Evolutionary conservation across 2,113 vertebrate genomes (phyloP).

Genomic region (Eulacestoma nigropectus): DNA sequence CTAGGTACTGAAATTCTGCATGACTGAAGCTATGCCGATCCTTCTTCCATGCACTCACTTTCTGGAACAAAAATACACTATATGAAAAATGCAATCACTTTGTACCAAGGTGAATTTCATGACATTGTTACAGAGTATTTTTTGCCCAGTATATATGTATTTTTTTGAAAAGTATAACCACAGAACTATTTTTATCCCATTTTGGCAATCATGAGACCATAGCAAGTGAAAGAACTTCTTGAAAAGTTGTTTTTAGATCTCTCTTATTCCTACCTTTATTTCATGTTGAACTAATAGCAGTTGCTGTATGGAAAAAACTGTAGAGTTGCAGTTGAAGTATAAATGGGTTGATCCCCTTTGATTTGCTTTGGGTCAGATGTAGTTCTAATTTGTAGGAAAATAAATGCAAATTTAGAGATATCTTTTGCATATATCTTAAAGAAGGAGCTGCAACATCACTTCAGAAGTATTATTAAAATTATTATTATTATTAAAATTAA

Average conservation of each 20-base stretch:
- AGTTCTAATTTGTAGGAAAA: background rate
- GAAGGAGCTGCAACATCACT: background rate
- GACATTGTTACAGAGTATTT: background rate
- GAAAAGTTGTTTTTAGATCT: background rate
- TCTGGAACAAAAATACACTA: background rate
- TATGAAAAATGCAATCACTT: background rate
- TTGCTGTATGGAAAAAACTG: background rate
- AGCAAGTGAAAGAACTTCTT: background rate
- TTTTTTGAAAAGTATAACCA: background rate
- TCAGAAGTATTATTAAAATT: background rate
- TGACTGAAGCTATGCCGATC: background rate
- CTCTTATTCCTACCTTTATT: background rate
- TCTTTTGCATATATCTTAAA: background rate
- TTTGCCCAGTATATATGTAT: background rate
- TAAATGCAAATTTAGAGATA: background rate
- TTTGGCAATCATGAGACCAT: background rate
- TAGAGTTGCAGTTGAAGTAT: background rate
- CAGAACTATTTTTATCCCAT: background rate
- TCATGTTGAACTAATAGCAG: background rate
- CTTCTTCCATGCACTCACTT: background rate
- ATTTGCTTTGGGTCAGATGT: background rate
- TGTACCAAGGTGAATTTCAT: background rate
- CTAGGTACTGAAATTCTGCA: background rate
- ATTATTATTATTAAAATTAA: background rate
- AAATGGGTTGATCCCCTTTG: background rate